A percentile compares a stretch with the other conserved stretches of the same genome.
These are phyloP conservation scores for Cotesia glomerata DNA, from an alignment of 1,140 invertebrate species.

Conservation along the genomic window DNA sequence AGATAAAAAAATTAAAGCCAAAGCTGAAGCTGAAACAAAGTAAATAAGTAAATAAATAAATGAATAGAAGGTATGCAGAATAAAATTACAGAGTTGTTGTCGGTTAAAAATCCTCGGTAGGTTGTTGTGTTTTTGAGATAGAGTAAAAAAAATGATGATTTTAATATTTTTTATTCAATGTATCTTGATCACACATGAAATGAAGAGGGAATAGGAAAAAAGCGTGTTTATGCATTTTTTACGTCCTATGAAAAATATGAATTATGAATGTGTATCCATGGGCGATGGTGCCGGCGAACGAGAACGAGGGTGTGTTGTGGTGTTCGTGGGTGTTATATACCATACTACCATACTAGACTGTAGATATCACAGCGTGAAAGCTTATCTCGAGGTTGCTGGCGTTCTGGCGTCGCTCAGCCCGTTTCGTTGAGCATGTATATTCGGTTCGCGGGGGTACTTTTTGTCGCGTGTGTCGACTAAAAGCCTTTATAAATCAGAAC, in stretches of 20 bases:
- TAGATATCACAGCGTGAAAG: slow-evolving; percentile 17
- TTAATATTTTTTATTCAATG: no score
- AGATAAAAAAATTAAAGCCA: no score
- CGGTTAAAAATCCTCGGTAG: no score
- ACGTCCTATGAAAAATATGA: slow-evolving; percentile 10
- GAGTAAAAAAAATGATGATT: no score
- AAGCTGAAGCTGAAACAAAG: no score
- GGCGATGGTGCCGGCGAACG: neutral
- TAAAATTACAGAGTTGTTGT: no score
- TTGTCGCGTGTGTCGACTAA: slow-evolving; percentile 52
- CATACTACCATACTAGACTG: no score
- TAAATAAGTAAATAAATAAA: no score
- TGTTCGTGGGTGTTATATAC: no score
- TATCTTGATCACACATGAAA: neutral
- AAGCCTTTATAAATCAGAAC: slow-evolving; percentile 62
- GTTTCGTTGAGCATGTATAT: neutral
- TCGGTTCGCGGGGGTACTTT: slow-evolving; percentile 42
- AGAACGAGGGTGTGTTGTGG: neutral
- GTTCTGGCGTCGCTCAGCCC: slow-evolving; percentile 11
- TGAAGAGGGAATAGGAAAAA: neutral
- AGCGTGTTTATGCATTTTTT: neutral
- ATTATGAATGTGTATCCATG: slow-evolving; percentile 16
- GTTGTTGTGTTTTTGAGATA: no score
- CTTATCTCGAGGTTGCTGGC: slow-evolving; percentile 22
- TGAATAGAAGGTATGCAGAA: no score